phyloP scores from a whole-genome alignment of 2,797 vertebrate genomes.

The Stomatorhinus walkeri region DNA sequence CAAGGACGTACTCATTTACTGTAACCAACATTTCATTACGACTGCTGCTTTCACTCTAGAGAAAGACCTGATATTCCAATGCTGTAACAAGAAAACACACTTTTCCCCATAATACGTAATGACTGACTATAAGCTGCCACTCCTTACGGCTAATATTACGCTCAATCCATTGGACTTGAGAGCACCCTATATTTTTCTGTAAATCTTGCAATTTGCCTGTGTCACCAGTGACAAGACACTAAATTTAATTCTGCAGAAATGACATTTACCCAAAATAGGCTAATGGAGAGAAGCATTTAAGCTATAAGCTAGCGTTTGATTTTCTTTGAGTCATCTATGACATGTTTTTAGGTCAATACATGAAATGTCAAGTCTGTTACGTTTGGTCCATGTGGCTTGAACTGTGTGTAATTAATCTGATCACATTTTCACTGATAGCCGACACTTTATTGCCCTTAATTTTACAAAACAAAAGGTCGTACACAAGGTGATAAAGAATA shows the following conservation, averaged over 20 bases:
- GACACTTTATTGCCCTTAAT: not conserved
- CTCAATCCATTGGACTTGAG: not conserved
- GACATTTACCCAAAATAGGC: not conserved
- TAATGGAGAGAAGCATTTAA: not conserved
- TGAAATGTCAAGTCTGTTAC: not conserved
- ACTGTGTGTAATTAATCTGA: not conserved
- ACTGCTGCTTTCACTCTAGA: conserved; percentile 7
- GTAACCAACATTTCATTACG: not conserved
- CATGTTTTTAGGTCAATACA: not conserved
- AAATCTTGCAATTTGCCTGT: not conserved
- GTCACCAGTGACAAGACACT: not conserved
- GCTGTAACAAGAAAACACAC: not conserved
- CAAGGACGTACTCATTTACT: not conserved
- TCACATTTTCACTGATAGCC: not conserved
- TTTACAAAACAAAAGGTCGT: not conserved
- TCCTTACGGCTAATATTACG: not conserved
- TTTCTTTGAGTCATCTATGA: not conserved
- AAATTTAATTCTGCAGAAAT: not conserved
- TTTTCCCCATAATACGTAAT: not conserved
- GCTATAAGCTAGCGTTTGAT: not conserved
- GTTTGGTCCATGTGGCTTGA: no score
- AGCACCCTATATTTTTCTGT: not conserved
- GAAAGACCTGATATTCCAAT: not conserved
- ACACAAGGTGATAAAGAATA: not conserved
- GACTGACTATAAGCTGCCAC: not conserved